A percentile compares a stretch with the other conserved stretches of the same genome.
Evolutionary conservation across 2,888 invertebrate species (phyloP).

Genomic region (Odontocolon sp.): DNA sequence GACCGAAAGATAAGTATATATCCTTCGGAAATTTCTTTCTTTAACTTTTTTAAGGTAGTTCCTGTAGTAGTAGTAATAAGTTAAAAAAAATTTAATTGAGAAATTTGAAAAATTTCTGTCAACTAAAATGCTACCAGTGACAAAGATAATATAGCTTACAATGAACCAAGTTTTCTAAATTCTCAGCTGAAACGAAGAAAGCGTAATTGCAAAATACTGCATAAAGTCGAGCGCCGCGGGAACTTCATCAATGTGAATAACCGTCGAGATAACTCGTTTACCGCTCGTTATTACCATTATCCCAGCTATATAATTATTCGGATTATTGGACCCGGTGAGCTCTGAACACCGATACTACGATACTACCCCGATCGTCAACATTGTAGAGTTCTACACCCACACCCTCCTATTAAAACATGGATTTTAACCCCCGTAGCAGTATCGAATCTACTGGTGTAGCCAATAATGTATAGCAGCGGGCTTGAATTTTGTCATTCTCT

Average conservation of each 20-base stretch:
- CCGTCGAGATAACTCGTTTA: constrained; percentile 20
- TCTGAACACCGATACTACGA: background rate
- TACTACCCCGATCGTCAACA: constrained; percentile 31
- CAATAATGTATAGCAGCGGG: background rate
- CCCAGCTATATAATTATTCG: constrained; percentile 19
- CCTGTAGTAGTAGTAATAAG: no score
- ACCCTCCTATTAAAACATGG: constrained; percentile 24
- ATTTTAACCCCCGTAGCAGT: background rate
- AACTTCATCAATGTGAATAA: constrained; percentile 1
- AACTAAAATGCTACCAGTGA: no score
- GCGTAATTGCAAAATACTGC: background rate
- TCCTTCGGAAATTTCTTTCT: no score
- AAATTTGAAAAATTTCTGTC: no score
- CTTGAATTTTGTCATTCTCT: background rate
- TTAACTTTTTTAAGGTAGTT: no score
- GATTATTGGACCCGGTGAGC: constrained; percentile 4
- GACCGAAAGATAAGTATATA: constrained; percentile 9
- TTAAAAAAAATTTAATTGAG: no score
- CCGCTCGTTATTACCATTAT: constrained; percentile 9
- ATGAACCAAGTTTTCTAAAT: no score
- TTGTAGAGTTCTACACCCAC: constrained; percentile 31
- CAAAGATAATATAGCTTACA: no score
- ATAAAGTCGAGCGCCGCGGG: background rate
- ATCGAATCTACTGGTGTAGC: background rate
- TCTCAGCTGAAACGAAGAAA: no score